Evolutionary conservation across 2,113 vertebrate genomes (phyloP), one percentile per base, ranked within the genome.

Genomic region (Pontoporia blainvillei): DNA sequence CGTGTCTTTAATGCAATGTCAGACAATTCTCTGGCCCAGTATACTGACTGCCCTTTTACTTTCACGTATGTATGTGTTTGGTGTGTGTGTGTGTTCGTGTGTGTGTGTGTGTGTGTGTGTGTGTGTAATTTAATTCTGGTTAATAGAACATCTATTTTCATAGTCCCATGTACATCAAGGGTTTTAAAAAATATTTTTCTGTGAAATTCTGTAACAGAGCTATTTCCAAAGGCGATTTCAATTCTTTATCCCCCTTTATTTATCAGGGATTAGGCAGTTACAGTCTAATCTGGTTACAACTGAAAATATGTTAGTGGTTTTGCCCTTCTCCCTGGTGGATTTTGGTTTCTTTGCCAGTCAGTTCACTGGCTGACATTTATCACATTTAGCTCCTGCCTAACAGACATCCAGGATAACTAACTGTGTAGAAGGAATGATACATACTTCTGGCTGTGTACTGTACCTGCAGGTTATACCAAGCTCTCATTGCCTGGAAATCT

Each of bases 251-350:
- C 31, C 14, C 36, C 62, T 94, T 59, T 61, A 4, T 76, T 83
- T 95, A 85, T 46, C 90, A 90, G 71, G 52, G 27, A 61, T 96
- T 90, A 92, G 13, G 21, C 78, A 86, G 31, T 90, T 95, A 61
- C 34, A 92, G 34, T 84, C 44, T 85, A 76, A 93, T 88, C 88
- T 87, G n/a, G 84, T 90, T 94, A 76, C 90, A 81, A 29, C 69
- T 94, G n/a, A 96, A 96, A 92, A 54, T 57, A 83, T 36, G 18
- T 78, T 76, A 5, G 46, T 85, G 85, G 67, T 95, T 75, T 96
- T 82, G 17, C 27, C 41, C 34, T 93, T 78, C 76, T 93, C 78
- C 83, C 90, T 75, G 49, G 87, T 92, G 90, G 13, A 76, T 81
- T 91, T 64, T 86, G 85, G n/a, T 67, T 90, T 92, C 84, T 75